Evolutionary conservation across 2,888 invertebrate genomes (phyloP), one percentile per base, ranked within the genome.

Genomic region (Leucophora obtusa): DNA sequence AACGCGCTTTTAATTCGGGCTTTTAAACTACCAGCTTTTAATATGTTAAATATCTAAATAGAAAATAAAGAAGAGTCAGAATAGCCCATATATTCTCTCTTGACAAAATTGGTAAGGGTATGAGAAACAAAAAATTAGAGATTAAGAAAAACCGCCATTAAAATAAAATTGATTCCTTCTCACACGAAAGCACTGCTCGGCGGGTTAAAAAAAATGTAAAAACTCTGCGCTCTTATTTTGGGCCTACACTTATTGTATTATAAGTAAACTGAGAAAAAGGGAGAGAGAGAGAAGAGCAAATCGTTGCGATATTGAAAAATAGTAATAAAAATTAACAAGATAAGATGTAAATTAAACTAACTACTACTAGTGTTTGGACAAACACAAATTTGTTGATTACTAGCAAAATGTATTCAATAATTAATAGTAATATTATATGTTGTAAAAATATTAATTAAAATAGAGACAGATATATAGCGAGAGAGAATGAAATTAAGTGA

Each of bases 251-350:
- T 83, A 83, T 66, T 82, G 14, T n/a, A 47, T 10, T 38, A 11
- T 58, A 72, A 69, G 77, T 81, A 80, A 84, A 83, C 84, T 85
- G 62, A 62, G 69, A 76, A n/a, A n/a, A 43, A 18, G 78, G 81
- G 82, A 80, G 82, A 51, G 47, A 77, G 60, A 70, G 71, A 79
- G 83, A 28, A 62, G 28, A 65, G 56, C 38, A 58, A 53, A 69
- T 58, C 47, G 47, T 53, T 35, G 50, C 24, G 43, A 17, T 66
- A n/a, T n/a, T 18, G 28, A 51, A 38, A 58, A 51, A 24, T 59
- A 56, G 18, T 73, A 38, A 58, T 47, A 54, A 47, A 51, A 70
- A 63, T 15, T 47, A 63, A 56, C n/a, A 51, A 50, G 24, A 28
- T 35, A 51, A 58, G 47, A 65, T 24, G 60, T 50, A 21, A 62